Base-by-base conservation (phyloP, 2,888 invertebrate genomes). In the Xylota sylvarum region DNA sequence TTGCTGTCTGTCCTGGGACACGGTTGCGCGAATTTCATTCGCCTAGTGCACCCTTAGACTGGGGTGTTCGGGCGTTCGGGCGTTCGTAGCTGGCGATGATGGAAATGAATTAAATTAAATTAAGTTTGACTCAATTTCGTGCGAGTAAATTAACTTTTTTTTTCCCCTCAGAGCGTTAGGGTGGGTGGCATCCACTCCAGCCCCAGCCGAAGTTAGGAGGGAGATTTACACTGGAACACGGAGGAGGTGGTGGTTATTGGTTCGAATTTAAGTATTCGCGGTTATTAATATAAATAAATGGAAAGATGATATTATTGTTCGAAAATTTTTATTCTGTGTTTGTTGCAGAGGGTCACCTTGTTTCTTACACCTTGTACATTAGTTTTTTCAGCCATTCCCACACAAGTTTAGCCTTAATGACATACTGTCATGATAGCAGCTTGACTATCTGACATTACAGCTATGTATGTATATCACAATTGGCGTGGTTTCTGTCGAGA, bases 71-170 rank as follows among this genome's bases (percentile, higher is more conserved):
- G n/a, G n/a, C n/a, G n/a, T 27, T n/a, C 12, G 48, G 19, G 14
- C 60, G 48, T 17, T 65, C 46, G 46, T 52, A 35, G 52, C 69
- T 32, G 10, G 56, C 27, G 72, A 56, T 72, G 72, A 72, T 83
- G 72, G 40, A 83, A 77, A 72, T 74, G 72, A 84, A 84, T 84
- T 84, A 78, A 78, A 84, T 78, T 83, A 73, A 83, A 83, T 77
- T 78, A 78, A 78, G 72, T 84, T 78, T 77, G 60, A 78, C 77
- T 77, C 83, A 78, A 67, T 65, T 84, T 79, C 56, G 72, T 79
- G 55, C 46, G 58, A 83, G 73, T 73, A 56, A 73, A 78, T 78
- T 73, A 78, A 60, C 58, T 80, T 70, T 62, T 55, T 19, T 52
- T 17, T 27, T 17, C 1, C 23, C 23, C 23, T n/a, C n/a, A n/a